These are phyloP conservation scores for Poeciliopsis gracilis DNA, from an alignment of 2,797 vertebrate species.

Conservation along the genomic window DNA sequence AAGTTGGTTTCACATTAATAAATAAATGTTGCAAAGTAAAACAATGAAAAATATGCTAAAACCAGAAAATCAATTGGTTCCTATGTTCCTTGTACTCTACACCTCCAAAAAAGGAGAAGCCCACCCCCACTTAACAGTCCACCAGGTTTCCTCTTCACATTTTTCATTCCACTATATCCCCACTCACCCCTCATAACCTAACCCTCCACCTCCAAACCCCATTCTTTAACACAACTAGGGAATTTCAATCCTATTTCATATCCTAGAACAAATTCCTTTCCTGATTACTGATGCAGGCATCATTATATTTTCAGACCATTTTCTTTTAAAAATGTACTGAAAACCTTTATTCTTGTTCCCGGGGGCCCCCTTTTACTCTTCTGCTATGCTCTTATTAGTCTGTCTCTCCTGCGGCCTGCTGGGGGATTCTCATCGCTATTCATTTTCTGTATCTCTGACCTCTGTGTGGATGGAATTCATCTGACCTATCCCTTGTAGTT, in stretches of 20 bases:
- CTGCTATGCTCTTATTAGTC: slow-evolving; percentile 95
- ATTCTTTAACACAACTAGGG: slow-evolving; percentile 64
- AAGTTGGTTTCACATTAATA: slow-evolving; percentile 18
- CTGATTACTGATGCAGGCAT: slow-evolving; percentile 94
- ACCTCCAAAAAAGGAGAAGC: slow-evolving; percentile 42
- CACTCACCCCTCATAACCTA: slow-evolving; percentile 51
- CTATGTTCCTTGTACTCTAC: slow-evolving; percentile 18
- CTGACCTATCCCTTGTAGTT: slow-evolving; percentile 78
- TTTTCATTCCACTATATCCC: slow-evolving; percentile 57
- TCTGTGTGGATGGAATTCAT: slow-evolving; percentile 91
- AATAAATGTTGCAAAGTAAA: slow-evolving; percentile 14
- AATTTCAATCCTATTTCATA: slow-evolving; percentile 77
- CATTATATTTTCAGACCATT: slow-evolving; percentile 93
- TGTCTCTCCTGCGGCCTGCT: slow-evolving; percentile 88
- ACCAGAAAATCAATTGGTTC: slow-evolving; percentile 37
- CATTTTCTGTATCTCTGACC: slow-evolving; percentile 93
- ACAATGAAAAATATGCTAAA: slow-evolving; percentile 44
- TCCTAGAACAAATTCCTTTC: slow-evolving; percentile 80
- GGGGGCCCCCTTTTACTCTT: slow-evolving; percentile 86
- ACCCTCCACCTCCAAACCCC: slow-evolving; percentile 55
- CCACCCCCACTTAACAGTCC: slow-evolving; percentile 21
- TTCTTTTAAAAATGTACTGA: slow-evolving; percentile 91
- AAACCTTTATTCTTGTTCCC: slow-evolving; percentile 90
- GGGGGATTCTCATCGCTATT: slow-evolving; percentile 92
- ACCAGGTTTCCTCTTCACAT: slow-evolving; percentile 45